Evolutionary conservation across 1,140 invertebrate genomes (phyloP).

Genomic region (Zaprionus lachaisei): DNA sequence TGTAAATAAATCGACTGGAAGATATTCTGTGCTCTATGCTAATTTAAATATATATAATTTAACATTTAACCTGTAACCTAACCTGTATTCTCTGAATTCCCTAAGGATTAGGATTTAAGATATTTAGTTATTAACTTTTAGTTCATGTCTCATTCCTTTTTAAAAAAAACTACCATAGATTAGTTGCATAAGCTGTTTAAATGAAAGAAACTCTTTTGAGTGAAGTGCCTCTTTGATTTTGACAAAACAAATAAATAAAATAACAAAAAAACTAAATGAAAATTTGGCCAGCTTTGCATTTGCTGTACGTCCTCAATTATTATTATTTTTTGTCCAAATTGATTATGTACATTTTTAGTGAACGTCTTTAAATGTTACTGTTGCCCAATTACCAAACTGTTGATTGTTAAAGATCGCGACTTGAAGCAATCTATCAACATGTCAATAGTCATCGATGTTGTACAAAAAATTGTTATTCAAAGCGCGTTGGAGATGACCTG

Average conservation of each 20-base stretch:
- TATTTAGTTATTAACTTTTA: background rate
- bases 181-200: background rate
- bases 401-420: constrained; percentile 1
- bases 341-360: background rate
- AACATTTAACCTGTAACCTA: background rate
- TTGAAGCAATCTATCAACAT: constrained; percentile 32
- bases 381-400: constrained; percentile 19
- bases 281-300: background rate
- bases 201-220: background rate
- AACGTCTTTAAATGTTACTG: constrained; percentile 11
- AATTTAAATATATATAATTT: background rate
- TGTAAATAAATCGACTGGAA: constrained; percentile 18
- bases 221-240: background rate
- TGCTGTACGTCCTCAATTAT: background rate
- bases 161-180: background rate
- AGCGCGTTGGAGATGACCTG: constrained; percentile 53
- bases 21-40: background rate
- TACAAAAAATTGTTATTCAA: constrained; percentile 57
- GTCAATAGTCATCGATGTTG: constrained; percentile 61
- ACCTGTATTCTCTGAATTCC: background rate
- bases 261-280: background rate
- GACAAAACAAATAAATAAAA: background rate
- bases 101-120: background rate
- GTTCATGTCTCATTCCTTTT: background rate
- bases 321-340: background rate